A percentile compares a stretch with the other conserved stretches of the same genome.
These are phyloP conservation scores for Henicopernis longicauda DNA, from an alignment of 2,113 vertebrate species.

Conservation along the genomic window DNA sequence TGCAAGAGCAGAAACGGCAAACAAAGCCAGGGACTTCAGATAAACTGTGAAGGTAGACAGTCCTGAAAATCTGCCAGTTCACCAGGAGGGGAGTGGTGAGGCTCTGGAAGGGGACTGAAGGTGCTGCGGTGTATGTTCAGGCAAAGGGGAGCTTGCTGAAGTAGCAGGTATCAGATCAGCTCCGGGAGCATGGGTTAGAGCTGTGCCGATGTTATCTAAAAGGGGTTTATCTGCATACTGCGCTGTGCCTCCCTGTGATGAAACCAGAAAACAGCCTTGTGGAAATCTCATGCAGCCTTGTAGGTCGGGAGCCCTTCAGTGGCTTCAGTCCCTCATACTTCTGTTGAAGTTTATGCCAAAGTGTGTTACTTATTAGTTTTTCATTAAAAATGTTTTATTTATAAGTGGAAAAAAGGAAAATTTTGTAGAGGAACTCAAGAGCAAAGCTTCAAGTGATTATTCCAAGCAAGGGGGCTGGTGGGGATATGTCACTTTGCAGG, in stretches of 20 bases:
- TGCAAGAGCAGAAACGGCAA: neutral
- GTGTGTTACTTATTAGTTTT: neutral
- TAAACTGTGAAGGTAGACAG: neutral
- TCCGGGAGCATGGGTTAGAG: neutral
- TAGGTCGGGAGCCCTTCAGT: neutral
- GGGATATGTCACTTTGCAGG: neutral
- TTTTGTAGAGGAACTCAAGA: neutral
- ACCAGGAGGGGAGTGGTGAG: neutral
- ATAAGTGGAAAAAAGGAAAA: neutral
- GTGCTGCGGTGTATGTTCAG: neutral
- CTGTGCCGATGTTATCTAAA: neutral
- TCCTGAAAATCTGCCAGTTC: neutral
- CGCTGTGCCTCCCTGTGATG: neutral
- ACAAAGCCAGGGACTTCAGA: neutral
- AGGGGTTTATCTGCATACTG: neutral
- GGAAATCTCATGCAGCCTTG: neutral
- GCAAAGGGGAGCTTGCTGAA: neutral
- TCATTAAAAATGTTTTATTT: neutral
- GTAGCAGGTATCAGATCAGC: neutral
- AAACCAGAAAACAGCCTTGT: neutral
- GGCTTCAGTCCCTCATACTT: neutral
- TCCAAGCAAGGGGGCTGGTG: neutral
- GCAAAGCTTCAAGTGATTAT: neutral
- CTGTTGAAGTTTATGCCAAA: neutral
- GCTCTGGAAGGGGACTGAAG: neutral